Conservation (phyloP, 2,888 invertebrate genomes). For the Meta bourneti region DNA sequence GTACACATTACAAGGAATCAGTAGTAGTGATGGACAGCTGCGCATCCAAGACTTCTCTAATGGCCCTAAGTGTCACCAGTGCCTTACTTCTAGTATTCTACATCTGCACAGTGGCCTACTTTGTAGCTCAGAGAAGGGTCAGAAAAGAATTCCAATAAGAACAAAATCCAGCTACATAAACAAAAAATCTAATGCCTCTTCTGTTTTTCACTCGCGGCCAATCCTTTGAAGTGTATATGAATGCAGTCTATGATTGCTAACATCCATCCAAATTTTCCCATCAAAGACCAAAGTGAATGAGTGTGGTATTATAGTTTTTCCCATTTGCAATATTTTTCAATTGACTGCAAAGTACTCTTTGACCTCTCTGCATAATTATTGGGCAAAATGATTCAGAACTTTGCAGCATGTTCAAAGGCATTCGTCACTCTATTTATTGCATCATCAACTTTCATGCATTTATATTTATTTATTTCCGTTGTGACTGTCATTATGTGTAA, state of each 20-base stretch:
- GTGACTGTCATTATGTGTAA: constrained; percentile 36
- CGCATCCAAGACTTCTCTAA: constrained; percentile 94
- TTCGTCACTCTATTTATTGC: constrained; percentile 69
- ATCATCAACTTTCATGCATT: constrained; percentile 66
- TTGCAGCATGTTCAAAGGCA: constrained; percentile 57
- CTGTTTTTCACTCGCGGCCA: constrained; percentile 9
- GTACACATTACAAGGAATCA: constrained; percentile 70
- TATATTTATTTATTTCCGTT: constrained; percentile 51
- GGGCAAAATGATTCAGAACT: neutral
- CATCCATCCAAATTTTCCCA: neutral
- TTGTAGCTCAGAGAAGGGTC: constrained; percentile 84
- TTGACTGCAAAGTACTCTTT: neutral
- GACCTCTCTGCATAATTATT: neutral
- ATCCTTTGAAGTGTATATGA: constrained; percentile 46
- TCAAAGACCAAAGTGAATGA: neutral
- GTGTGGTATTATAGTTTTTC: neutral
- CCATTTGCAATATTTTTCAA: neutral
- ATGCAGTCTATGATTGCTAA: neutral
- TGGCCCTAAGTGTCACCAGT: constrained; percentile 93
- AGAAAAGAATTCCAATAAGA: constrained; percentile 72
- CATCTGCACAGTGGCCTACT: constrained; percentile 94
- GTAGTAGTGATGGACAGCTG: constrained; percentile 82
- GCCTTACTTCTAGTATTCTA: constrained; percentile 93
- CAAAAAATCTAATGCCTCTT: neutral
- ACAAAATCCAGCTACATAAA: constrained; percentile 6